These are phyloP conservation scores for Caretta caretta DNA, from an alignment of 2,113 vertebrate species.

Conservation along the genomic window DNA sequence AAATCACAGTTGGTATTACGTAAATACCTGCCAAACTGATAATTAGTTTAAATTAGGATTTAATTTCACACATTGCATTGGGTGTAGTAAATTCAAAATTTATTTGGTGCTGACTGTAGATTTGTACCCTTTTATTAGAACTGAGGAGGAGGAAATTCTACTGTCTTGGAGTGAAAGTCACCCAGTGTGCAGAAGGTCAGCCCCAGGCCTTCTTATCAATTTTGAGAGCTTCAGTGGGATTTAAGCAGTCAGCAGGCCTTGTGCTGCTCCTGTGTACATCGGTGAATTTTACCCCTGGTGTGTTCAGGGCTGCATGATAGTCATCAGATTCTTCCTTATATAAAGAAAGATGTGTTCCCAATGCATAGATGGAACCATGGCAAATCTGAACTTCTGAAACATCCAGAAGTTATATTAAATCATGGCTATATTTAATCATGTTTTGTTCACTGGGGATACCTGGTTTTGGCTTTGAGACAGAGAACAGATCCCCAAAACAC, in stretches of 20 bases:
- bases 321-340: not conserved
- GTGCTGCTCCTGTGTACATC: not conserved
- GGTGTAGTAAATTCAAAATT: constrained; percentile 48
- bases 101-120: constrained; percentile 35
- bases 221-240: not conserved
- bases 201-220: not conserved
- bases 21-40: constrained; percentile 68
- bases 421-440: not conserved
- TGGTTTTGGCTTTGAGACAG: not conserved
- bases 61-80: constrained; percentile 66
- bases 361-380: not conserved
- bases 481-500: not conserved
- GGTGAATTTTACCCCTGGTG: not conserved
- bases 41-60: constrained; percentile 70
- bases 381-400: not conserved
- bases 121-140: constrained; percentile 55
- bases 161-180: constrained; percentile 5
- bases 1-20: constrained; percentile 42
- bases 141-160: constrained; percentile 49
- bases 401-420: not conserved
- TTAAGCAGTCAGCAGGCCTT: not conserved
- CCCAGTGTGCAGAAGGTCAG: not conserved
- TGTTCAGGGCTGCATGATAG: not conserved
- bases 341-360: not conserved
- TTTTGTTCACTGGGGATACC: not conserved